phyloP scores from a whole-genome alignment of 1,140 invertebrate species.

The Heliconius congener region DNA sequence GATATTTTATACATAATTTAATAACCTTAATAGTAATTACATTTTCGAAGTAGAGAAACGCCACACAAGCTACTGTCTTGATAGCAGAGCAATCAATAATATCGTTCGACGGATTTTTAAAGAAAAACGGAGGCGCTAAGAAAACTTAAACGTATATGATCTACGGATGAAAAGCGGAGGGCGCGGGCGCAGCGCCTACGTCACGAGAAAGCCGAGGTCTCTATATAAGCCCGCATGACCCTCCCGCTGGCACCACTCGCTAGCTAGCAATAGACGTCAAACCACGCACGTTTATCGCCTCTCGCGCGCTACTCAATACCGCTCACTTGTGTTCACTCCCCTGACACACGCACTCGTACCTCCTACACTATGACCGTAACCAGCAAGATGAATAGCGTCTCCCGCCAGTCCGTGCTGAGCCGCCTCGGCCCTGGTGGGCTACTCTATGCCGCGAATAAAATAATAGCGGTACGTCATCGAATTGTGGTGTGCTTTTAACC shows the following conservation, averaged over 20 bases:
- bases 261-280: conserved; percentile 61
- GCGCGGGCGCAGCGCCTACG: conserved; percentile 55
- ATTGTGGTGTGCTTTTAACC: conserved; percentile 52
- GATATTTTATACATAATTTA: too few species aligned
- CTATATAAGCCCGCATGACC: conserved; percentile 68
- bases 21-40: neutral
- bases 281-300: conserved; percentile 61
- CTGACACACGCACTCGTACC: conserved; percentile 56
- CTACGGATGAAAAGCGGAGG: conserved; percentile 44
- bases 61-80: conserved; percentile 8
- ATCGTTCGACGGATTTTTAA: conserved; percentile 33
- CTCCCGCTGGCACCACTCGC: conserved; percentile 70
- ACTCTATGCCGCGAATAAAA: conserved; percentile 75
- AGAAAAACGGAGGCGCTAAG: conserved; percentile 58
- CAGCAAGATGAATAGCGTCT: conserved; percentile 80
- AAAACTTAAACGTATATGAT: conserved; percentile 45
- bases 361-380: conserved; percentile 75
- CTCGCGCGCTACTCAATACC: conserved; percentile 51
- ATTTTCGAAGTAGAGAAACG: neutral
- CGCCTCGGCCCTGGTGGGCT: conserved; percentile 72
- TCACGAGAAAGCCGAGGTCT: conserved; percentile 75
- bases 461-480: conserved; percentile 75
- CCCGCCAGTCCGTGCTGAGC: conserved; percentile 71
- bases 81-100: conserved; percentile 47
- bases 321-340: conserved; percentile 60